Percentiles rank a stretch among this genome's conserved stretches.
Evolutionary conservation across 2,797 vertebrate species (phyloP).

Genomic region (Petrocephalus sullivani): DNA sequence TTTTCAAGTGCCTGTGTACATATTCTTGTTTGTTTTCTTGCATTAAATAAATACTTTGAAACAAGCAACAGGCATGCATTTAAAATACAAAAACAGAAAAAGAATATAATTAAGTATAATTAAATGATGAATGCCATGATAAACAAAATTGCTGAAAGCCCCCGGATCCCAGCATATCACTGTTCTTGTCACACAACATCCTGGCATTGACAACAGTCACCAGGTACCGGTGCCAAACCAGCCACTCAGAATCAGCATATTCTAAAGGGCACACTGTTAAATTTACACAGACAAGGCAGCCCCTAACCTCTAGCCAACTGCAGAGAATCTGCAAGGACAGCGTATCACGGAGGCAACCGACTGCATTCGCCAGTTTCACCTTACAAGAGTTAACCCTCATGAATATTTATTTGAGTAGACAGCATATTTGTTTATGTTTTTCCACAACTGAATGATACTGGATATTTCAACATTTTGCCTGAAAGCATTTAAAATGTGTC

Average conservation of each 20-base stretch:
- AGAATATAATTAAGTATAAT: background rate
- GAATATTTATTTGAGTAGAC: background rate
- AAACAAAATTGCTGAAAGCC: background rate
- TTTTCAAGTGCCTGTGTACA: background rate
- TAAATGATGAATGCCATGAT: background rate
- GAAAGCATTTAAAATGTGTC: background rate
- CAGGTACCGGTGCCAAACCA: background rate
- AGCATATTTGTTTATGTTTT: background rate
- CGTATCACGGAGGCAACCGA: background rate
- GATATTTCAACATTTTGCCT: background rate
- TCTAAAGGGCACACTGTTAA: background rate
- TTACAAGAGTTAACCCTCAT: background rate
- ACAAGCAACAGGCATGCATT: background rate
- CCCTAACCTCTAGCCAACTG: background rate
- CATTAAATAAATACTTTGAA: background rate
- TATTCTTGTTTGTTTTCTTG: background rate
- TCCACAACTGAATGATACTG: background rate
- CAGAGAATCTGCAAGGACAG: background rate
- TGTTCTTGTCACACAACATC: background rate
- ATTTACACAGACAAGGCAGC: background rate
- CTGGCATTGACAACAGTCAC: background rate
- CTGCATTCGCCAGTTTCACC: background rate
- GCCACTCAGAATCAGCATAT: background rate
- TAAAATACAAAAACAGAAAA: background rate
- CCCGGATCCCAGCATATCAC: background rate